Evolutionary conservation across 2,797 vertebrate genomes (phyloP).

Genomic region (Eulemur mongoz): DNA sequence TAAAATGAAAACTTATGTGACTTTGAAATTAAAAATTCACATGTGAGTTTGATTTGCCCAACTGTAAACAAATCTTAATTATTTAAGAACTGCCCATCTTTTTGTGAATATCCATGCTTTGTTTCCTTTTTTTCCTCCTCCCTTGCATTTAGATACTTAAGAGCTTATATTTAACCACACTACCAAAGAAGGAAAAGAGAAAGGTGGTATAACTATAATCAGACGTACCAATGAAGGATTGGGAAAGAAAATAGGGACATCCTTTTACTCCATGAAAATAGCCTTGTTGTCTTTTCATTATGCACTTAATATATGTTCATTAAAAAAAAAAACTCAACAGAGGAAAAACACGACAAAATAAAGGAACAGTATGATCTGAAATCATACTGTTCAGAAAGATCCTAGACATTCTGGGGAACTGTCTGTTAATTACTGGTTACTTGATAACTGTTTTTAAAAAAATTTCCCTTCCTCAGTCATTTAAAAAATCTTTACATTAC

Average conservation of each 20-base stretch:
- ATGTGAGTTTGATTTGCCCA: conserved; percentile 9
- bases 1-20: conserved; percentile 9
- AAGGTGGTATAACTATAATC: not conserved
- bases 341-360: not conserved
- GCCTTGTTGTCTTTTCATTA: not conserved
- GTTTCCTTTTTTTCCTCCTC: not conserved
- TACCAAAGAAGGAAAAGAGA: not conserved
- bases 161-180: not conserved
- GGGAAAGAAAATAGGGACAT: not conserved
- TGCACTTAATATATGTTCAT: not conserved
- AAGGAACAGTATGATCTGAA: not conserved
- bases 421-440: not conserved
- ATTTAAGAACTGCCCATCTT: not conserved
- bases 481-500: not conserved
- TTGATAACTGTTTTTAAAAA: not conserved
- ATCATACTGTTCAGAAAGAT: not conserved
- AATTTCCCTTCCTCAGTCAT: not conserved
- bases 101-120: not conserved
- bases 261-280: not conserved
- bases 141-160: not conserved
- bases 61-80: not conserved
- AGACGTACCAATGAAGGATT: conserved; percentile 2
- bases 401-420: not conserved
- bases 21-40: conserved; percentile 24
- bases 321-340: not conserved